These are phyloP conservation scores for Lydus trimaculatus DNA, from an alignment of 2,888 invertebrate genomes.

Conservation along the genomic window DNA sequence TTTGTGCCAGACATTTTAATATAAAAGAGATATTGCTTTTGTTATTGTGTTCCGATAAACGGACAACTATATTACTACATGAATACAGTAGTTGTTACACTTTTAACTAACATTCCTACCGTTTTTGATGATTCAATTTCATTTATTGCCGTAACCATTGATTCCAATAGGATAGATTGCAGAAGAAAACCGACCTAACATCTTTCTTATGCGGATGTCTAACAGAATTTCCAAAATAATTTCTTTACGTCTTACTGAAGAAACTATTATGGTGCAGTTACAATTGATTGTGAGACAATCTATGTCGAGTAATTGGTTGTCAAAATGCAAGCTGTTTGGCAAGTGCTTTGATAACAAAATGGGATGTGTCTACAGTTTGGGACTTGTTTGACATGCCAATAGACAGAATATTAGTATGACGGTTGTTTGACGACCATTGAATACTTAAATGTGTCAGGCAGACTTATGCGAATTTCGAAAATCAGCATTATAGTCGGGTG, in stretches of 20 bases:
- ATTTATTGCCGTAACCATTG: no score
- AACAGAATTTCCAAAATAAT: no score
- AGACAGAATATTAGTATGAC: background rate
- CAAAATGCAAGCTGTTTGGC: background rate
- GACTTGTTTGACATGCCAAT: background rate
- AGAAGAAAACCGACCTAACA: no score
- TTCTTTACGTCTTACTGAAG: no score
- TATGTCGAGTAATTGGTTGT: background rate
- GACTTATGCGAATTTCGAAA: no score
- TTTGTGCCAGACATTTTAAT: constrained; percentile 30
- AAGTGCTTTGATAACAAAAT: background rate
- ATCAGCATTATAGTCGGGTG: no score
- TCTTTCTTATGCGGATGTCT: no score
- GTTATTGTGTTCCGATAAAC: constrained; percentile 46
- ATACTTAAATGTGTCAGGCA: background rate
- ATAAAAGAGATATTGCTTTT: constrained; percentile 38
- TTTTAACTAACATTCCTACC: background rate
- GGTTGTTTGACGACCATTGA: background rate
- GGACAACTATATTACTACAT: background rate
- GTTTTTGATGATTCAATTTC: no score
- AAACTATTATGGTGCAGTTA: no score
- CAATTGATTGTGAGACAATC: background rate
- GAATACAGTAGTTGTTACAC: background rate
- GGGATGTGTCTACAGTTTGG: background rate
- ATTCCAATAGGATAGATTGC: no score